phyloP scores from a whole-genome alignment of 2,113 vertebrate species.

The Cathartes aura region DNA sequence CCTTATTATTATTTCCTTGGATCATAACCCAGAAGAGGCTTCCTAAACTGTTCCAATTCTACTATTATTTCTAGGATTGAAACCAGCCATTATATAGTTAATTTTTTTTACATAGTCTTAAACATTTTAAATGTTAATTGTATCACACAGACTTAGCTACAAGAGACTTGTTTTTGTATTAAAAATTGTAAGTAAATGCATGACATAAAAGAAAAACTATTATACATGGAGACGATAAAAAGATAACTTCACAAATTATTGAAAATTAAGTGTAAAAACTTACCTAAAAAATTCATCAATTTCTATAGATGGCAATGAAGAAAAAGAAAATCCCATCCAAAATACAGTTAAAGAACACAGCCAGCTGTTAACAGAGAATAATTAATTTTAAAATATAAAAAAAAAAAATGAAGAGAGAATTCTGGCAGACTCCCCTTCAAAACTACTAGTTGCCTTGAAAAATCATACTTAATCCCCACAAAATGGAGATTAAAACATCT shows the following conservation, averaged over 20 bases:
- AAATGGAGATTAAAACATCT: not conserved
- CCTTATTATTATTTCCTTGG: not conserved
- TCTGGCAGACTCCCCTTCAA: not conserved
- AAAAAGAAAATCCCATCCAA: constrained; percentile 40
- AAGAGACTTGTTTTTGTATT: not conserved
- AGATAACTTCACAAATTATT: not conserved
- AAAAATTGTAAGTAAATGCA: not conserved
- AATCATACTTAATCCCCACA: not conserved
- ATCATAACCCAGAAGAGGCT: not conserved
- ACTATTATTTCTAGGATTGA: not conserved
- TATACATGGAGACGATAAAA: not conserved
- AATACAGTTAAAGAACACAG: constrained; percentile 13
- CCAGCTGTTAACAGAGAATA: constrained; percentile 46
- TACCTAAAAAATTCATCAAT: not conserved
- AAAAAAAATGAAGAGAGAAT: not conserved
- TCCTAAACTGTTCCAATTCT: not conserved
- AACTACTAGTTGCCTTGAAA: not conserved
- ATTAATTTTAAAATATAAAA: not conserved
- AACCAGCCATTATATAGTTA: not conserved
- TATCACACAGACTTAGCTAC: not conserved
- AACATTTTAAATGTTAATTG: not conserved
- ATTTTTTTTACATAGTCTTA: not conserved
- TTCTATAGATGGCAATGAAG: not conserved
- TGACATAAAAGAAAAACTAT: not conserved
- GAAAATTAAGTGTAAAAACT: constrained; percentile 9